phyloP scores from a whole-genome alignment of 2,797 vertebrate species.

The Triplophysa yarkandensis region DNA sequence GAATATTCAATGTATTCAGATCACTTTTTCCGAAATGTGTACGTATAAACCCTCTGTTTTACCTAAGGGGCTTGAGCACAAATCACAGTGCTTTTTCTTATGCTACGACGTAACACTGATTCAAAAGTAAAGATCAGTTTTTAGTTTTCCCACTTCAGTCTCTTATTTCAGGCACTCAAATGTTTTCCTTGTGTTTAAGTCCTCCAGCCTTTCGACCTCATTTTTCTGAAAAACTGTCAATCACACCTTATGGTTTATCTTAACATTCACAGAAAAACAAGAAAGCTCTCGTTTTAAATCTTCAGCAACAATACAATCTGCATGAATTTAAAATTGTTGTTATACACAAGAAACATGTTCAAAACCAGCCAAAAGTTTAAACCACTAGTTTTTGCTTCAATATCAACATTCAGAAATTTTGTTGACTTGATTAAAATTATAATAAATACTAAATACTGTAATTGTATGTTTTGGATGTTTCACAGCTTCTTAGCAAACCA shows the following conservation, averaged over 20 bases:
- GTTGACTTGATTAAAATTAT: neutral
- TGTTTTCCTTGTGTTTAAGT: constrained; percentile 43
- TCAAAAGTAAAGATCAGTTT: too few relatives aligned
- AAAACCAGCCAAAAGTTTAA: too few relatives aligned
- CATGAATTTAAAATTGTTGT: neutral
- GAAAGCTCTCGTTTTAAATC: too few relatives aligned
- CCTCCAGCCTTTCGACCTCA: constrained; percentile 45
- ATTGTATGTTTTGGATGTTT: neutral
- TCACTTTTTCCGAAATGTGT: too few relatives aligned
- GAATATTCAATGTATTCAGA: too few relatives aligned
- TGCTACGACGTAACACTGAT: too few relatives aligned
- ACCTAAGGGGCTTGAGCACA: too few relatives aligned
- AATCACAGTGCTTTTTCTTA: too few relatives aligned
- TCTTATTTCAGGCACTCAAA: constrained; percentile 45
- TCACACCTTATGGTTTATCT: constrained; percentile 55
- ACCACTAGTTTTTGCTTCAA: too few relatives aligned
- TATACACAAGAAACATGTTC: neutral
- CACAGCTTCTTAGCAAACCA: neutral
- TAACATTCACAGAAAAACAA: constrained; percentile 49
- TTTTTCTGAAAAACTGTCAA: constrained; percentile 61
- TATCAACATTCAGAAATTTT: neutral
- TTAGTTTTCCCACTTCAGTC: constrained; percentile 9
- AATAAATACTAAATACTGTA: neutral
- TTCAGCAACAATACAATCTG: constrained; percentile 13
- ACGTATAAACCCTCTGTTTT: too few relatives aligned